phyloP scores from a whole-genome alignment of 2,113 vertebrate genomes.

The Chaetodon auriga region DNA sequence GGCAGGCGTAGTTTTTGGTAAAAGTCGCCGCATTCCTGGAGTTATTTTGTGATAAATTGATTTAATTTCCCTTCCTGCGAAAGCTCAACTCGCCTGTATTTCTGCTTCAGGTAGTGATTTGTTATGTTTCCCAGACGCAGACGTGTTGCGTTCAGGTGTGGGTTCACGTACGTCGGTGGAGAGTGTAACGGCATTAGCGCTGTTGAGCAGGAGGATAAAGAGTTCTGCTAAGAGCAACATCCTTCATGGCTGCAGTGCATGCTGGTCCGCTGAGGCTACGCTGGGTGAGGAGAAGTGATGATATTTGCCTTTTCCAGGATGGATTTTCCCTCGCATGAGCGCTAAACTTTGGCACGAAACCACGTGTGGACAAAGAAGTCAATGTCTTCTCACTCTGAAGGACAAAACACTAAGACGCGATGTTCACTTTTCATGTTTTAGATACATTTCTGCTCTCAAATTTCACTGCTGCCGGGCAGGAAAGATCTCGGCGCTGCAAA shows the following conservation, averaged over 20 bases:
- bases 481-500: neutral
- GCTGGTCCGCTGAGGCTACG: neutral
- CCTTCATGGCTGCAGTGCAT: neutral
- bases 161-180: constrained; percentile 44
- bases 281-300: neutral
- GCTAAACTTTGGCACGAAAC: neutral
- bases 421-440: neutral
- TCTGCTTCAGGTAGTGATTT: constrained; percentile 6
- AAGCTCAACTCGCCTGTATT: constrained; percentile 5
- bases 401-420: neutral
- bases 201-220: constrained; percentile 18
- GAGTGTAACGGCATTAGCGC: neutral
- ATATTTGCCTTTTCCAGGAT: neutral
- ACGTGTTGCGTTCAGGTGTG: constrained; percentile 4
- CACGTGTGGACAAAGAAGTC: neutral
- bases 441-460: neutral
- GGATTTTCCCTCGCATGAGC: neutral
- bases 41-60: constrained; percentile 39
- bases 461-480: neutral
- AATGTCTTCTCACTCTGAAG: neutral
- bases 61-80: constrained; percentile 30
- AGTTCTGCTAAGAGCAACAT: neutral
- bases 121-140: constrained; percentile 21
- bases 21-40: neutral
- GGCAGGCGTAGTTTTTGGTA: constrained; percentile 20